Conservation (phyloP, 1,140 invertebrate genomes). For the Eriosoma lanigerum region DNA sequence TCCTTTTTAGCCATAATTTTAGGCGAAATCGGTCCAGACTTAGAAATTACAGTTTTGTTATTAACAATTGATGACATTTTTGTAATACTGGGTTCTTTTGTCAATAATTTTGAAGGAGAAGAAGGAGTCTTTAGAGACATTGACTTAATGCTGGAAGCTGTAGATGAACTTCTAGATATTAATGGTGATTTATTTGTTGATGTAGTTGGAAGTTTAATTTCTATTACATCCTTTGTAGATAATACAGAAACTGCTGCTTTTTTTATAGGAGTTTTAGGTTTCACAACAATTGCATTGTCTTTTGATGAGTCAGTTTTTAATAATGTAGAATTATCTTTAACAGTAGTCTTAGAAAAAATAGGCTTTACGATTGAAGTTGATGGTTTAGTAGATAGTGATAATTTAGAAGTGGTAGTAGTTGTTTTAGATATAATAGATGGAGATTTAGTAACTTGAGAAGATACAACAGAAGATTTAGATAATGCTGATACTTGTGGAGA, state of each 20-base stretch:
- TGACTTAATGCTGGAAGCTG: constrained; percentile 6
- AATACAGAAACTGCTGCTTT: not conserved
- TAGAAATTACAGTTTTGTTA: not conserved
- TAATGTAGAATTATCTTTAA: not conserved
- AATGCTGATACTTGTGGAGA: not conserved
- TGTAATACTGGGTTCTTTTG: not conserved
- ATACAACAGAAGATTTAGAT: not conserved
- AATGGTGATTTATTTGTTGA: not conserved
- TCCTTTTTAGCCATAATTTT: constrained; percentile 33
- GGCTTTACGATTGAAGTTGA: not conserved
- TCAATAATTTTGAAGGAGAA: constrained; percentile 10
- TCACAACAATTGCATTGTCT: not conserved
- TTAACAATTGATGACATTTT: not conserved
- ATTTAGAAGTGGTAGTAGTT: not conserved
- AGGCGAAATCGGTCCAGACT: not conserved
- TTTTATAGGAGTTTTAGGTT: constrained; percentile 1
- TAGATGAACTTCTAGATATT: constrained; percentile 4
- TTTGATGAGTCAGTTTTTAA: not conserved
- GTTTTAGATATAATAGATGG: constrained; percentile 2
- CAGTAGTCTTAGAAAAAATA: not conserved
- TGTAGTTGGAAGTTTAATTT: not conserved
- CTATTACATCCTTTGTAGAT: not conserved
- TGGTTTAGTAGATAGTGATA: not conserved
- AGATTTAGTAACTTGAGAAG: constrained; percentile 1
- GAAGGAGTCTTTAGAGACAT: not conserved